Evolutionary conservation across 2,113 vertebrate genomes (phyloP).

Genomic region (Thamnaconus septentrionalis): DNA sequence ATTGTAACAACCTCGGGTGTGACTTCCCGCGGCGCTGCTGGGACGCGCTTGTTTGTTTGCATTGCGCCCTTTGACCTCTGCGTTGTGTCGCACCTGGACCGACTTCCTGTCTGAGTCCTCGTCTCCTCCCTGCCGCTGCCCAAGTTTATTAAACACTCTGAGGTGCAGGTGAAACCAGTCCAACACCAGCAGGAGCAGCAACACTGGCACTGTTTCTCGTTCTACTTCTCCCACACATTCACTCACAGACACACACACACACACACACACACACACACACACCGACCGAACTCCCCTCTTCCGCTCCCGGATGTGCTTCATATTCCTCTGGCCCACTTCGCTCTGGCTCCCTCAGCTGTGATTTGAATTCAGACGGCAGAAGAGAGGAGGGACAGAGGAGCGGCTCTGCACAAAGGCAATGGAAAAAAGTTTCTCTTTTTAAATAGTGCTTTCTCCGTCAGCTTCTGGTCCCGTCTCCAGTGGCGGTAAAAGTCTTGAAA

Average conservation of each 20-base stretch:
- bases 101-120: conserved; percentile 29
- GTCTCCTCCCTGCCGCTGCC: conserved; percentile 32
- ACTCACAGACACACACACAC: too few species aligned
- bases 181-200: conserved; percentile 7
- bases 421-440: conserved; percentile 19
- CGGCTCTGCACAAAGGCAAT: conserved; percentile 14
- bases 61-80: too few species aligned
- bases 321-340: conserved; percentile 30
- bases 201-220: conserved; percentile 11
- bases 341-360: conserved; percentile 6
- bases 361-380: conserved; percentile 45
- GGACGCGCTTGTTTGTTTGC: too few species aligned
- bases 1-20: too few species aligned
- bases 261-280: too few species aligned
- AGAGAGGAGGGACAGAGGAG: background rate
- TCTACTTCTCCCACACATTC: conserved; percentile 20
- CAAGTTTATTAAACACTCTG: conserved; percentile 53
- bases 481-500: conserved; percentile 43
- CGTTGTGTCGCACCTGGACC: too few species aligned
- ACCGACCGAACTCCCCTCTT: background rate
- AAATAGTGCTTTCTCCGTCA: too few species aligned
- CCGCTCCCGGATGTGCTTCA: conserved; percentile 9
- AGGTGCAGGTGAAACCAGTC: conserved; percentile 60
- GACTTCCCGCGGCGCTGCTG: too few species aligned
- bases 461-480: conserved; percentile 17